Conservation (phyloP, 2,113 vertebrate species). For the Corythoichthys intestinalis region DNA sequence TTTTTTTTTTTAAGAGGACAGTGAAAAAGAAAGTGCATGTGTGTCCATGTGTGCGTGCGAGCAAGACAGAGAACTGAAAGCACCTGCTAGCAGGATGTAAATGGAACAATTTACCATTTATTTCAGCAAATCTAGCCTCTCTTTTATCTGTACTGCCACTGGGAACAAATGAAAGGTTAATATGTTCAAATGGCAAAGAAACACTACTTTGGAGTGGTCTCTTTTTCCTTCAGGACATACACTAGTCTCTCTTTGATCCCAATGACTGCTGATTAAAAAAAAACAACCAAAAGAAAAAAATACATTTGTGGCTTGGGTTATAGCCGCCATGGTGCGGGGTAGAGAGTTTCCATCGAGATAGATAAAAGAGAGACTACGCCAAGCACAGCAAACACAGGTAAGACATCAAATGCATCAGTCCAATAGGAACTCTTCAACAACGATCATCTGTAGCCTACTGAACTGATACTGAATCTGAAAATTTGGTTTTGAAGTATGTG, state of each 20-base stretch:
- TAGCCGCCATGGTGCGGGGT: not conserved
- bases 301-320: not conserved
- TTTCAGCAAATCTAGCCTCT: constrained; percentile 33
- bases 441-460: not conserved
- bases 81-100: constrained; percentile 41
- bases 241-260: constrained; percentile 39
- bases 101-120: constrained; percentile 45
- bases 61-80: constrained; percentile 32
- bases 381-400: not conserved
- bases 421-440: not conserved
- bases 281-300: not conserved
- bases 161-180: constrained; percentile 64
- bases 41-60: no score
- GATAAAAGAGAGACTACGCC: not conserved
- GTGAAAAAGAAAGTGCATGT: no score
- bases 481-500: not conserved
- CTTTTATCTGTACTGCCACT: constrained; percentile 48
- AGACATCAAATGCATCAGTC: not conserved
- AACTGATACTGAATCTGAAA: not conserved
- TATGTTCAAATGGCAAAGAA: constrained; percentile 51
- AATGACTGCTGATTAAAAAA: not conserved
- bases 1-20: no score
- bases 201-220: constrained; percentile 35
- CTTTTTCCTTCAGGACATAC: constrained; percentile 23
- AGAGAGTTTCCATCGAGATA: no score